These are phyloP conservation scores for Bucorvus abyssinicus DNA, from an alignment of 2,797 vertebrate species.

Conservation along the genomic window DNA sequence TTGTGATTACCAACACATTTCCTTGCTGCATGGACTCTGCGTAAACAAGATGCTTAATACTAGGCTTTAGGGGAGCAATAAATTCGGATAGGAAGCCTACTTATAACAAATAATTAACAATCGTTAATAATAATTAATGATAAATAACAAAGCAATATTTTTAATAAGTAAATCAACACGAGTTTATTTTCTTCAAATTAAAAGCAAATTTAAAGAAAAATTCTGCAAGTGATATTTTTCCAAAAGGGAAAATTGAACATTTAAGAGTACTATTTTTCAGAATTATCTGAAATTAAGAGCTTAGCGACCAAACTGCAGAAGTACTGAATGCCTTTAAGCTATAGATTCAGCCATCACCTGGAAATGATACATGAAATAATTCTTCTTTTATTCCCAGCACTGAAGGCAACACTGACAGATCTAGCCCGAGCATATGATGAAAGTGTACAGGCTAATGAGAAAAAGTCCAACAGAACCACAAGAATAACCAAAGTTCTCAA, in stretches of 20 bases:
- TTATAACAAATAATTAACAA: not conserved
- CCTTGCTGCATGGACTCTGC: not conserved
- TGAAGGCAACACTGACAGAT: not conserved
- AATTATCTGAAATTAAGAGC: not conserved
- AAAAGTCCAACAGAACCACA: not conserved
- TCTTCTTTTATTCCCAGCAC: not conserved
- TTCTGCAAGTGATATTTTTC: not conserved
- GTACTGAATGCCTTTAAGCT: not conserved
- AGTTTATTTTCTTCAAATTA: not conserved
- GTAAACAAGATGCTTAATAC: not conserved
- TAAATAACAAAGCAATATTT: not conserved
- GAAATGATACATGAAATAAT: not conserved
- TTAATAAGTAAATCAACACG: not conserved
- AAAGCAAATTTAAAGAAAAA: constrained; percentile 6
- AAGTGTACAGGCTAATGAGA: not conserved
- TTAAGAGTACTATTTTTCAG: not conserved
- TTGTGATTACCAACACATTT: not conserved
- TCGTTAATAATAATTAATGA: no score
- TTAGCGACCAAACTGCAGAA: not conserved
- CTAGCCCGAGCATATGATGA: not conserved
- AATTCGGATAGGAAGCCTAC: not conserved
- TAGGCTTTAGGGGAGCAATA: not conserved
- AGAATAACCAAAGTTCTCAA: constrained; percentile 1
- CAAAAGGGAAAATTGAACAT: not conserved
- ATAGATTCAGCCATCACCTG: not conserved